Conservation (phyloP, 2,888 invertebrate genomes). For the Galeopsomyia nigrocyanea region DNA sequence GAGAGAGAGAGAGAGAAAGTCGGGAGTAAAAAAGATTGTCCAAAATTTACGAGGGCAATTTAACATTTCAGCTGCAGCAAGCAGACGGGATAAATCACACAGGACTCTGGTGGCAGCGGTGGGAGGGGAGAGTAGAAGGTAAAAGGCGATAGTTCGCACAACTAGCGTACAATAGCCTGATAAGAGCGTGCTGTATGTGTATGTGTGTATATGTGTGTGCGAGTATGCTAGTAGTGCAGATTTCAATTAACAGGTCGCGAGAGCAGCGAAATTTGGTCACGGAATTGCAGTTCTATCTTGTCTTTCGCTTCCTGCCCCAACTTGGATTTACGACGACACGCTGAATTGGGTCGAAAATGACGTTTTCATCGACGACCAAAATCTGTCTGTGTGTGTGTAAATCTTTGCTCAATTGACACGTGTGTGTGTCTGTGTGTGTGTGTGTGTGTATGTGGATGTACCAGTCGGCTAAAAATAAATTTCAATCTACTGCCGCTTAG, state of each 20-base stretch:
- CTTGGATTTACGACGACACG: constrained; percentile 35
- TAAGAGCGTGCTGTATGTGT: constrained; percentile 17
- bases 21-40: too few relatives aligned
- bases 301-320: constrained; percentile 42
- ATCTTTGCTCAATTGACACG: constrained; percentile 36
- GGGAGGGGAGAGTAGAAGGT: not conserved
- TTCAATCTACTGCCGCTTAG: constrained; percentile 23
- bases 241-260: constrained; percentile 46
- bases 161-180: constrained; percentile 43
- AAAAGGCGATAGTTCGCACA: constrained; percentile 39
- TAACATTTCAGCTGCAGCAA: constrained; percentile 31
- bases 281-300: constrained; percentile 47
- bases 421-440: not conserved
- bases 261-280: constrained; percentile 44
- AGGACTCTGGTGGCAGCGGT: too few relatives aligned
- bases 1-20: too few relatives aligned
- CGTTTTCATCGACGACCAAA: constrained; percentile 30
- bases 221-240: constrained; percentile 25
- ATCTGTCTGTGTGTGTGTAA: constrained; percentile 3
- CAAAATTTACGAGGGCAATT: constrained; percentile 36
- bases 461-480: constrained; percentile 37
- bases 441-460: constrained; percentile 28
- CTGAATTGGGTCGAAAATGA: constrained; percentile 45
- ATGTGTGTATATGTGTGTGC: not conserved
- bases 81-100: constrained; percentile 32